Evolutionary conservation across 2,113 vertebrate genomes (phyloP), one percentile per base, ranked within the genome.

Genomic region (Delphinus delphis): DNA sequence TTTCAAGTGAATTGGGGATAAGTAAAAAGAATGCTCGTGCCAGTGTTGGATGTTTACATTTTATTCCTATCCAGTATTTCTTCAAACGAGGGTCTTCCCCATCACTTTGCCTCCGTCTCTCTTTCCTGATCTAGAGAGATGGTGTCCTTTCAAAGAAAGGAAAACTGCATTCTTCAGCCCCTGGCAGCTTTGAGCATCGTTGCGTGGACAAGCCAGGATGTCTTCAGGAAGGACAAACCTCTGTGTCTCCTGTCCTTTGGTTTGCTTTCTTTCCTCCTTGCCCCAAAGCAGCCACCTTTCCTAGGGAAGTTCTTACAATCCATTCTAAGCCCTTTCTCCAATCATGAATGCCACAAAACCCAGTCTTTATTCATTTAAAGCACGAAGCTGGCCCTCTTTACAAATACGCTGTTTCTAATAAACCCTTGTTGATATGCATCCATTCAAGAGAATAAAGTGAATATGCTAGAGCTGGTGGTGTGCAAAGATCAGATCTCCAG

Each of bases 361-460:
- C 62, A 21, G 50, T n/a, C 71, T 93, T 80, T 83, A 87, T 91
- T 92, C 93, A 84, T 47, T 65, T 38, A 47, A 89, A 96, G 63
- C 87, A 92, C 0, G 1, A 74, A 93, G 63, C 44, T 70, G 26
- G 15, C 50, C 73, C 73, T 71, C 87, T 92, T 93, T 67, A 83
- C 58, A 96, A 84, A 97, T 17, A 67, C 1, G 13, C 55, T 94
- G 31, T 62, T 92, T 95, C 93, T 65, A 95, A 76, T 87, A 96
- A 83, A 88, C 31, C 31, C 58, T 82, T 84, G 53, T 60, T 81
- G 63, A 65, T 93, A 86, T n/a, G 58, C 53, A 92, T 67, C 77
- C 89, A 18, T 73, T 85, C 17, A 8, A 36, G 47, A 60, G 44
- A 91, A 91, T 13, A 62, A 73, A 89, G 8, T 25, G 41, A 47